Evolutionary conservation across 2,888 invertebrate species (phyloP), one percentile per base, ranked within the genome.

Genomic region (Dicranocentrus wangi): DNA sequence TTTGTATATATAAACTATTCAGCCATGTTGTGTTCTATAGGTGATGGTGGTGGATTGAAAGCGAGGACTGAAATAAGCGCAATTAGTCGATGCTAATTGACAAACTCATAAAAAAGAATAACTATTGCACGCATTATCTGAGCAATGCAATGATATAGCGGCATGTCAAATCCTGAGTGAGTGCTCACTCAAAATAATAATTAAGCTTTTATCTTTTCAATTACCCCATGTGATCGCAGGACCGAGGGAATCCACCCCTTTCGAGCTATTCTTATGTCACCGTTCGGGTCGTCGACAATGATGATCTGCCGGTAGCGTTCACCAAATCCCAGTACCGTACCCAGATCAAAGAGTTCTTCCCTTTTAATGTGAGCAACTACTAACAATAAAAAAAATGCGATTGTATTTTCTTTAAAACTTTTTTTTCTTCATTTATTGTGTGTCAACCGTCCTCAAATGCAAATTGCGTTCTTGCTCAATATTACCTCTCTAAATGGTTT

Each of bases 341-440:
- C 0, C 93, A 92, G 88, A 93, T 96, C 83, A 92, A 93, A n/a
- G 96, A 96, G 88, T 94, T 93, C 88, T 94, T 93, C 88, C 94
- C 95, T 0, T 90, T 95, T 87, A 92, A 93, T 87, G 95, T 95
- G 89, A 91, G 92, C 89, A 10, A 21, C 51, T 17, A n/a, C n/a
- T n/a, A n/a, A n/a, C n/a, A n/a, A n/a, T n/a, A 7, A 10, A 32
- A 7, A 10, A 32, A 32, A 32, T 32, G 32, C 10, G 10, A 7
- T 32, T 32, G 32, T 32, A 32, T n/a, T n/a, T n/a, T n/a, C n/a
- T n/a, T n/a, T n/a, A n/a, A n/a, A n/a, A 10, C 32, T 32, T 32
- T 32, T 32, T 32, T 32, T 32, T n/a, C n/a, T n/a, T n/a, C n/a
- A n/a, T n/a, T n/a, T 32, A 32, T 32, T 32, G 10, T n/a, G n/a